Percentiles rank a stretch among this genome's conserved stretches.
Conservation (phyloP, 2,113 vertebrate genomes). For the Chionomys nivalis region DNA sequence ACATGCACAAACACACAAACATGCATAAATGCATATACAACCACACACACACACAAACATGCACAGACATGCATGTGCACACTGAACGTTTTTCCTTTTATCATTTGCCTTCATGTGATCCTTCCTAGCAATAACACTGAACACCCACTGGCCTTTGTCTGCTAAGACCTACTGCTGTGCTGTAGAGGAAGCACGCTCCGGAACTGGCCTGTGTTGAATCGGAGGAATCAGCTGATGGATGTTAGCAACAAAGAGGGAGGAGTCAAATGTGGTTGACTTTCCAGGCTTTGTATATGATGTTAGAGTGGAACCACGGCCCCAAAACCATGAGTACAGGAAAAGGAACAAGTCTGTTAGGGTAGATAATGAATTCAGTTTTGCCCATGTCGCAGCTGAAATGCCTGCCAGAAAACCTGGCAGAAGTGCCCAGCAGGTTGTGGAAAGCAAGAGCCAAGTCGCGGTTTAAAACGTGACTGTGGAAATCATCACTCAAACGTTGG, state of each 20-base stretch:
- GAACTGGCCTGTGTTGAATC: not conserved
- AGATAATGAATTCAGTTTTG: constrained; percentile 71
- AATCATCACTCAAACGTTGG: not conserved
- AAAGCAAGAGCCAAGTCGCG: not conserved
- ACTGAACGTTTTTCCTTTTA: not conserved
- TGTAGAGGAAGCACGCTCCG: not conserved
- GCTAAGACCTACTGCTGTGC: not conserved
- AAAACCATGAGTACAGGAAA: constrained; percentile 75
- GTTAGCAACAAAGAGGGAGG: not conserved
- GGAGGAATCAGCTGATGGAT: not conserved
- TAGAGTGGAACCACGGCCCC: constrained; percentile 30
- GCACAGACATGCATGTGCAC: too few species aligned
- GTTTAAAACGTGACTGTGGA: not conserved
- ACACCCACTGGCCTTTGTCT: not conserved
- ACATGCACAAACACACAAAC: not conserved
- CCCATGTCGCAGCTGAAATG: constrained; percentile 5
- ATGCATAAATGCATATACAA: not conserved
- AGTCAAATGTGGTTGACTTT: not conserved
- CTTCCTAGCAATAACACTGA: not conserved
- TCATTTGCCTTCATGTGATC: not conserved
- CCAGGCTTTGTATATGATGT: not conserved
- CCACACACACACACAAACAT: not conserved
- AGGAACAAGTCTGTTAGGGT: constrained; percentile 70
- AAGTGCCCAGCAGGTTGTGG: not conserved
- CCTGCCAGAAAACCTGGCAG: constrained; percentile 42